Conservation (phyloP, 2,113 vertebrate species). For the Tursiops truncatus region DNA sequence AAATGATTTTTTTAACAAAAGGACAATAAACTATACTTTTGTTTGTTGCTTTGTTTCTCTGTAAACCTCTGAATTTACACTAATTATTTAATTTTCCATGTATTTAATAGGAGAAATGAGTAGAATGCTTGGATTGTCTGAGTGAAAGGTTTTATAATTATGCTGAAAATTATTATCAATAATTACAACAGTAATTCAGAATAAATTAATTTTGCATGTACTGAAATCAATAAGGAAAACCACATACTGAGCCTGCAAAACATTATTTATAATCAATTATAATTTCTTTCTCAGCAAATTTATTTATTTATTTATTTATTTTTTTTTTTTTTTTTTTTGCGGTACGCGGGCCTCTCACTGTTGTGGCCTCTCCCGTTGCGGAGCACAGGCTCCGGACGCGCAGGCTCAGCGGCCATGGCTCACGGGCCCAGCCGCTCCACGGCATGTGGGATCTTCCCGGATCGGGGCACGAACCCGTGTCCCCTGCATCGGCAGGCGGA, state of each 20-base stretch:
- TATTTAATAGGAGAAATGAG: conserved; percentile 48
- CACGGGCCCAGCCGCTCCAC: too few relatives aligned
- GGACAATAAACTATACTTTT: not conserved
- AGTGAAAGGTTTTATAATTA: conserved; percentile 59
- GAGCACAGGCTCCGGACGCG: too few relatives aligned
- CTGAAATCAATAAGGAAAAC: conserved; percentile 67
- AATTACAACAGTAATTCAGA: conserved; percentile 51
- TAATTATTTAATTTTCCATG: conserved; percentile 13
- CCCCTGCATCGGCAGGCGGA: too few relatives aligned
- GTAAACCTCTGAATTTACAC: not conserved
- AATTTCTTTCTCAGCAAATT: conserved; percentile 62
- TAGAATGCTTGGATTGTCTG: not conserved
- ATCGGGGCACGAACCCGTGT: too few relatives aligned
- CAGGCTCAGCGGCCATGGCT: too few relatives aligned
- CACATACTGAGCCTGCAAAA: conserved; percentile 44
- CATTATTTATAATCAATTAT: conserved; percentile 67
- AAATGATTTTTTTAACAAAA: conserved; percentile 29
- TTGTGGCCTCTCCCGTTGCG: too few relatives aligned
- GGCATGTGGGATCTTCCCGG: too few relatives aligned
- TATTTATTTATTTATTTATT: not conserved
- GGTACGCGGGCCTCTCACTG: too few relatives aligned
- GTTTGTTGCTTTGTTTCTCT: not conserved
- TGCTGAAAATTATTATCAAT: conserved; percentile 65
- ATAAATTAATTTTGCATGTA: conserved; percentile 51
- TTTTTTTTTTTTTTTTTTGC: too few relatives aligned